Percentiles rank a stretch among this genome's conserved stretches.
Conservation (phyloP, 1,140 invertebrate genomes). For the Delia radicum region DNA sequence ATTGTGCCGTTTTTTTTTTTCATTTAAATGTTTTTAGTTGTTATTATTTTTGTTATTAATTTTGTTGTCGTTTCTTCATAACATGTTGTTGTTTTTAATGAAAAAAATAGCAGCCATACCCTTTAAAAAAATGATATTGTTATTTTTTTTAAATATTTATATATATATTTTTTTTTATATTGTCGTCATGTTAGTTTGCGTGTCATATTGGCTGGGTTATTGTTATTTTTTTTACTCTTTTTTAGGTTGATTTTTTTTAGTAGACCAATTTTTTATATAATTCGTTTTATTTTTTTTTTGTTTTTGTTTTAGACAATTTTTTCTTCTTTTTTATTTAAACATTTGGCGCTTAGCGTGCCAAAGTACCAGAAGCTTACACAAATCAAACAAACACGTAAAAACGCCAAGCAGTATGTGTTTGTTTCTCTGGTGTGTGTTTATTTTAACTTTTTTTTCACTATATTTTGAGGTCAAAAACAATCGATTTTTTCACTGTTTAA, state of each 20-base stretch:
- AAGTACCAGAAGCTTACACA: conserved; percentile 11
- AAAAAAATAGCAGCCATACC: background rate
- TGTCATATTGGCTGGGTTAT: background rate
- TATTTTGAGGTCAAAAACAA: conserved; percentile 13
- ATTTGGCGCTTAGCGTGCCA: conserved; percentile 20
- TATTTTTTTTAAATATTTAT: too few species aligned
- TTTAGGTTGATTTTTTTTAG: background rate
- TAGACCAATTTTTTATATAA: background rate
- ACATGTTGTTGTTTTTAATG: background rate
- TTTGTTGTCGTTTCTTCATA: background rate
- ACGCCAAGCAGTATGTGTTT: background rate
- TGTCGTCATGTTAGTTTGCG: background rate
- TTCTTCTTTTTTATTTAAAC: background rate
- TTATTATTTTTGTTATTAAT: background rate
- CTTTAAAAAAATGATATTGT: background rate
- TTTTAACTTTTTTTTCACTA: background rate
- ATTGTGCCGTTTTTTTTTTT: too few species aligned
- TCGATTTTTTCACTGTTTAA: conserved; percentile 6
- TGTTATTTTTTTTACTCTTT: background rate
- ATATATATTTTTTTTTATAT: background rate
- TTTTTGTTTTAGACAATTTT: background rate
- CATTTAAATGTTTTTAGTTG: too few species aligned
- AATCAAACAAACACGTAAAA: conserved; percentile 15
- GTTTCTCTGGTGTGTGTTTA: background rate
- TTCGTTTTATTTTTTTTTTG: background rate